Conservation (phyloP, 2,113 vertebrate genomes). For the Balaeniceps rex region DNA sequence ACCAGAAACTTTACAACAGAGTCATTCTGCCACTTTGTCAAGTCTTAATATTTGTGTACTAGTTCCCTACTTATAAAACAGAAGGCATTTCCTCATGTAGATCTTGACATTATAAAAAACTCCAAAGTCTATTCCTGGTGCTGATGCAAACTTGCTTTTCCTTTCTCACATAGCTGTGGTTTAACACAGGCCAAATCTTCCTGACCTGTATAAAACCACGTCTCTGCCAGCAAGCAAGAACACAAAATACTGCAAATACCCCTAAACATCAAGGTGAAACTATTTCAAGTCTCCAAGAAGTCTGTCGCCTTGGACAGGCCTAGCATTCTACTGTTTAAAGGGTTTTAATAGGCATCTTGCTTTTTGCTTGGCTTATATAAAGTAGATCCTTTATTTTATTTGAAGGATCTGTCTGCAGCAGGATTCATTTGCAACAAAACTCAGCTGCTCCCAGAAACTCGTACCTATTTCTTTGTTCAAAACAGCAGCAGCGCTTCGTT, state of each 20-base stretch:
- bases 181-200: not conserved
- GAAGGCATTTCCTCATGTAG: not conserved
- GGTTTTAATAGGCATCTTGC: not conserved
- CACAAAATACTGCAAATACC: not conserved
- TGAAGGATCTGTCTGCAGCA: not conserved
- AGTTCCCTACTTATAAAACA: not conserved
- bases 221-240: not conserved
- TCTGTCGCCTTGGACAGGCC: not conserved
- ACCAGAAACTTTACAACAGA: not conserved
- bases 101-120: not conserved
- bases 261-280: not conserved
- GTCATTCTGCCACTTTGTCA: not conserved
- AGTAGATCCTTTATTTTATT: not conserved
- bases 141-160: not conserved
- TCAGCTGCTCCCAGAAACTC: not conserved
- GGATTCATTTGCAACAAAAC: not conserved
- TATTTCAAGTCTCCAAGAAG: not conserved
- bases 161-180: not conserved
- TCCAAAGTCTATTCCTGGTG: not conserved
- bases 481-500: not conserved
- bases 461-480: not conserved
- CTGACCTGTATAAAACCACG: not conserved
- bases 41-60: not conserved
- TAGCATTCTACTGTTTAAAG: not conserved
- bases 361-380: not conserved